These are phyloP conservation scores for Holothuria scabra DNA, from an alignment of 53 echinoderm and acorn worm genomes.

Conservation along the genomic window DNA sequence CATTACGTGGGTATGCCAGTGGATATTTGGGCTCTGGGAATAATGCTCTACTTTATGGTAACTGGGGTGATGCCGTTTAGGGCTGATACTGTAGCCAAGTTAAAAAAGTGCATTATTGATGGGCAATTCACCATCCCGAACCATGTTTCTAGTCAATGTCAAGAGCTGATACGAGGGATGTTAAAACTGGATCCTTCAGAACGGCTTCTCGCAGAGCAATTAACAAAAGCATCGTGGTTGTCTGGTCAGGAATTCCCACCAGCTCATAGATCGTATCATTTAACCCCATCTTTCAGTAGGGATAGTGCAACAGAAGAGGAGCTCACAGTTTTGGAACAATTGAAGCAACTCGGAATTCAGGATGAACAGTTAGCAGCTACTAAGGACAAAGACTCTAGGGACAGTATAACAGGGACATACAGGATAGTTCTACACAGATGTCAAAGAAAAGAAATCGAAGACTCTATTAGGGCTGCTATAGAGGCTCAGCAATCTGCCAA, in stretches of 20 bases:
- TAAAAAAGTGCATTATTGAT: slow-evolving; percentile 97
- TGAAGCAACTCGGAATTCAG: slow-evolving; percentile 76
- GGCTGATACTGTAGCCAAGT: slow-evolving; percentile 97
- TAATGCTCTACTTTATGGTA: slow-evolving; percentile 98
- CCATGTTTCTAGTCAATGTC: slow-evolving; percentile 77
- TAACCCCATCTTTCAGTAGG: slow-evolving; percentile 85
- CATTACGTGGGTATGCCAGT: slow-evolving; percentile 89
- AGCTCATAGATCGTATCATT: slow-evolving; percentile 77
- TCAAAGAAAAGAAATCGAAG: slow-evolving; percentile 81
- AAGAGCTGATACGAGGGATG: slow-evolving; percentile 70
- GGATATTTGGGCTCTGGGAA: slow-evolving; percentile 97
- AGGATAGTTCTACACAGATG: slow-evolving; percentile 87
- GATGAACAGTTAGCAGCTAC: slow-evolving; percentile 84
- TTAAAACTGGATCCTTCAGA: slow-evolving; percentile 76
- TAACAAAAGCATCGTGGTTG: slow-evolving; percentile 76
- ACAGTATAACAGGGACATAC: slow-evolving; percentile 97
- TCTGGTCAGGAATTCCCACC: slow-evolving; percentile 88
- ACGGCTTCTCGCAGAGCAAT: slow-evolving; percentile 68
- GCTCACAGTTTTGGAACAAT: slow-evolving; percentile 75
- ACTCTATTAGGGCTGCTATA: slow-evolving; percentile 63
- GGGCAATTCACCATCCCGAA: slow-evolving; percentile 89
- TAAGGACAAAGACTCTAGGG: slow-evolving; percentile 89
- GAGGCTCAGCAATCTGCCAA: slow-evolving; percentile 55
- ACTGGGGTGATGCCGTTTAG: slow-evolving; percentile 97
- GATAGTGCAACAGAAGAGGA: slow-evolving; percentile 84